Evolutionary conservation across 2,888 invertebrate genomes (phyloP).

Genomic region (Drosophila falleni): DNA sequence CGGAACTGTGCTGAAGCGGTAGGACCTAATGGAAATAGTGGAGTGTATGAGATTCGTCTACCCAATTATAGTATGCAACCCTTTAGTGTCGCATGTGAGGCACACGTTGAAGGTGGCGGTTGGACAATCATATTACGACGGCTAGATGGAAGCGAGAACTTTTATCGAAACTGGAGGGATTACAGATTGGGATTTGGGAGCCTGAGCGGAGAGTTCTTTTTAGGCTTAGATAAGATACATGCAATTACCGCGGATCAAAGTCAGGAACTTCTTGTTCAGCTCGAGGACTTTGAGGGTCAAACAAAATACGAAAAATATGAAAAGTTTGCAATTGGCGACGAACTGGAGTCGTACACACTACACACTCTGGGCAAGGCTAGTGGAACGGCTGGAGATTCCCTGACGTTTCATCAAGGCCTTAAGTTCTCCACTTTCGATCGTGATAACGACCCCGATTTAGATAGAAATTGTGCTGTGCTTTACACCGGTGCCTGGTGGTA

Average conservation of each 20-base stretch:
- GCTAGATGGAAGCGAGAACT: slow-evolving; percentile 8
- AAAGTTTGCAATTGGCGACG: slow-evolving; percentile 10
- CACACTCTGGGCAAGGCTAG: not conserved
- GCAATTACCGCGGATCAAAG: slow-evolving; percentile 2
- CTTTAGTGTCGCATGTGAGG: slow-evolving; percentile 6
- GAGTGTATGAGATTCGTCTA: not conserved
- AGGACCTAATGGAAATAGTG: not conserved
- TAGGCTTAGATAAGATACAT: slow-evolving; percentile 6
- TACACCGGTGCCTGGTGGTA: slow-evolving; percentile 17
- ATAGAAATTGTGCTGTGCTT: slow-evolving; percentile 5
- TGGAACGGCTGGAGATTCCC: slow-evolving; percentile 10
- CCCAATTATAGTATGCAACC: slow-evolving; percentile 2
- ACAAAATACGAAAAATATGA: not conserved
- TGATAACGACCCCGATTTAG: not conserved
- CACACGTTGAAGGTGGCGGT: not conserved
- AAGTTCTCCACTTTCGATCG: slow-evolving; percentile 10
- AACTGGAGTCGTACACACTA: slow-evolving; percentile 2
- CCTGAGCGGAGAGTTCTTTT: slow-evolving; percentile 3
- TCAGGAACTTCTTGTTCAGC: not conserved
- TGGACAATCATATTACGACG: slow-evolving; percentile 9
- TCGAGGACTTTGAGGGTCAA: slow-evolving; percentile 11
- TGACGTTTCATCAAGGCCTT: not conserved
- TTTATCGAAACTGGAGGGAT: slow-evolving; percentile 7
- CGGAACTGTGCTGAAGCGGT: not conserved
- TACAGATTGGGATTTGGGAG: slow-evolving; percentile 14